phyloP scores from a whole-genome alignment of 2,113 vertebrate species.

The Dendrocopos noguchii region DNA sequence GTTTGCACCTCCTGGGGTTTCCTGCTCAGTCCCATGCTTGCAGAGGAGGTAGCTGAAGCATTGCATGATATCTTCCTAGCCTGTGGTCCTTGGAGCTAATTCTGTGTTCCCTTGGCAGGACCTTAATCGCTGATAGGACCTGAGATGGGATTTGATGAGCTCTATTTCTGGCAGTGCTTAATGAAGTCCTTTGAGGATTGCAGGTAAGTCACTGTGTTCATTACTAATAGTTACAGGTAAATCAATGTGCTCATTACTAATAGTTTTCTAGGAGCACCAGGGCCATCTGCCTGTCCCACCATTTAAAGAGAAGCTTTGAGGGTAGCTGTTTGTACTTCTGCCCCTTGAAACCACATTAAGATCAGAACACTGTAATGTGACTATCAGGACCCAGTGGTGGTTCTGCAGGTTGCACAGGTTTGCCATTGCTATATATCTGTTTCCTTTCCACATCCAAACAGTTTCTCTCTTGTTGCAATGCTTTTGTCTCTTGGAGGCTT shows the following conservation, averaged over 20 bases:
- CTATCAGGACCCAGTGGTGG: background rate
- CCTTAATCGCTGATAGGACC: background rate
- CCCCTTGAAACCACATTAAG: background rate
- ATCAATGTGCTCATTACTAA: background rate
- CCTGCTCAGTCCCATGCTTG: fast-evolving
- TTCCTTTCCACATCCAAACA: slow-evolving; percentile 13
- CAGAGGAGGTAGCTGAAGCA: background rate
- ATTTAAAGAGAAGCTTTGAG: background rate
- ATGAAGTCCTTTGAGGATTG: background rate
- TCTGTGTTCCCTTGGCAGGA: background rate
- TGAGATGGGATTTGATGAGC: background rate
- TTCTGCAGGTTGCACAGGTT: background rate
- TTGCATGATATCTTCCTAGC: fast-evolving
- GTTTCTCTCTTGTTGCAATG: background rate
- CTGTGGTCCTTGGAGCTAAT: fast-evolving
- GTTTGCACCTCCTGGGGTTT: background rate
- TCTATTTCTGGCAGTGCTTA: background rate
- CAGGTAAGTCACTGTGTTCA: background rate
- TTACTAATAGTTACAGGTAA: background rate
- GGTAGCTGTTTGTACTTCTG: background rate
- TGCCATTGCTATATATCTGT: slow-evolving; percentile 33
- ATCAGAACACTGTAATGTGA: fast-evolving
- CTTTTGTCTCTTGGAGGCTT: background rate
- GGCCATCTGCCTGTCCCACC: background rate
- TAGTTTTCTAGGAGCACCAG: background rate